Percentiles rank a stretch among this genome's conserved stretches.
These are phyloP conservation scores for Botia kubotai DNA, from an alignment of 2,797 vertebrate genomes.

Conservation along the genomic window DNA sequence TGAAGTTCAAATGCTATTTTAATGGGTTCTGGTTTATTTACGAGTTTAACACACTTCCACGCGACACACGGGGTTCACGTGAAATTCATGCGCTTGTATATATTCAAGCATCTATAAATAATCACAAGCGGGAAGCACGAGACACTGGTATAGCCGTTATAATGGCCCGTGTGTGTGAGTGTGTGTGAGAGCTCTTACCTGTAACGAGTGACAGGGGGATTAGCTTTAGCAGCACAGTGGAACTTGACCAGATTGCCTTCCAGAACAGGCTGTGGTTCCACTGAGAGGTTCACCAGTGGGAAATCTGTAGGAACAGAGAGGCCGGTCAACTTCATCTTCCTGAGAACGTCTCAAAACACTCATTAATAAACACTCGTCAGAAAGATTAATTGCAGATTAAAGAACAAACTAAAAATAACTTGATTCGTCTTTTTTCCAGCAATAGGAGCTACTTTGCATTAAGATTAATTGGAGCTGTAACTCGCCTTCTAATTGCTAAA, in stretches of 20 bases:
- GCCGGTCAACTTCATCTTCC: slow-evolving; percentile 32
- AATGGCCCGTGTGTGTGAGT: not conserved
- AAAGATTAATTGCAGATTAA: slow-evolving; percentile 53
- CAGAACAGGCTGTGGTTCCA: slow-evolving; percentile 88
- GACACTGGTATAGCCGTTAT: not conserved
- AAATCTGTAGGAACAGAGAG: slow-evolving; percentile 77
- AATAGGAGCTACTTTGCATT: slow-evolving; percentile 51
- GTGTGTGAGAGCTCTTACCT: slow-evolving; percentile 72
- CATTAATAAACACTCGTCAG: slow-evolving; percentile 54
- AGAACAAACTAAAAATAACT: slow-evolving; percentile 51
- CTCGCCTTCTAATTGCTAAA: slow-evolving; percentile 56
- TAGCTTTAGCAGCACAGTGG: slow-evolving; percentile 89
- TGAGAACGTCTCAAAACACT: not conserved
- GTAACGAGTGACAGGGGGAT: slow-evolving; percentile 88
- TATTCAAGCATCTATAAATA: not conserved
- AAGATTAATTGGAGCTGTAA: slow-evolving; percentile 52
- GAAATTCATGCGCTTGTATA: slow-evolving; percentile 2
- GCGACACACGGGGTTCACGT: not conserved
- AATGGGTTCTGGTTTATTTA: not conserved
- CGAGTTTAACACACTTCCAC: not conserved
- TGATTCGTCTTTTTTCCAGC: slow-evolving; percentile 46
- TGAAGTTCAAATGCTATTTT: slow-evolving; percentile 5
- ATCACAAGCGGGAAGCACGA: not conserved
- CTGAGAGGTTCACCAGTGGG: slow-evolving; percentile 86
- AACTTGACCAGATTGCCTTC: slow-evolving; percentile 89